A percentile compares a stretch with the other conserved stretches of the same genome.
Evolutionary conservation across 2,797 vertebrate species (phyloP).

Genomic region (Gymnopithys bicolor): DNA sequence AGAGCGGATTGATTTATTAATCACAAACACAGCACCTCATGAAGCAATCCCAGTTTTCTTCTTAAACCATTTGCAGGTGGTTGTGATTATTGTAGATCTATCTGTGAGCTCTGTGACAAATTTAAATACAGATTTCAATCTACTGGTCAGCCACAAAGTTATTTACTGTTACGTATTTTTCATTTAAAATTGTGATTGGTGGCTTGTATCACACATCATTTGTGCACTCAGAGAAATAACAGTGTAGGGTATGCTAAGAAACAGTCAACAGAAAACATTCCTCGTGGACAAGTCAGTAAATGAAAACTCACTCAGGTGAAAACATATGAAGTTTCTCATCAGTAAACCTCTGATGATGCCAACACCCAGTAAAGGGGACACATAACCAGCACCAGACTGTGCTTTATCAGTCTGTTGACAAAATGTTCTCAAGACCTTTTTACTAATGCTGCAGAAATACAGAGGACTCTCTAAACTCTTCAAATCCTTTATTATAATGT

Average conservation of each 20-base stretch:
- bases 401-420: fast-evolving
- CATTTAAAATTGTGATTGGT: neutral
- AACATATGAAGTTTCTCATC: neutral
- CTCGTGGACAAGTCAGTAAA: neutral
- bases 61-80: neutral
- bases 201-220: neutral
- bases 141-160: neutral
- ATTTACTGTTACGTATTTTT: neutral
- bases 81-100: neutral
- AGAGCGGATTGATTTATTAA: neutral
- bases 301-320: neutral
- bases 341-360: neutral
- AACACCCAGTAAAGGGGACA: neutral
- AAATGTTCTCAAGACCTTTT: neutral
- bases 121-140: neutral
- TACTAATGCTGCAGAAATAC: neutral
- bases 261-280: neutral
- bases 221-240: neutral
- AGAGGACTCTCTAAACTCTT: neutral
- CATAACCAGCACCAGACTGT: neutral
- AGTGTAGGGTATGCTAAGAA: neutral
- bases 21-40: neutral
- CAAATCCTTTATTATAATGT: neutral
- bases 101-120: neutral
- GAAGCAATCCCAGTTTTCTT: neutral